Percentiles rank a stretch among this genome's conserved stretches.
Evolutionary conservation across 2,797 vertebrate genomes (phyloP).

Genomic region (Calcarius lapponicus): DNA sequence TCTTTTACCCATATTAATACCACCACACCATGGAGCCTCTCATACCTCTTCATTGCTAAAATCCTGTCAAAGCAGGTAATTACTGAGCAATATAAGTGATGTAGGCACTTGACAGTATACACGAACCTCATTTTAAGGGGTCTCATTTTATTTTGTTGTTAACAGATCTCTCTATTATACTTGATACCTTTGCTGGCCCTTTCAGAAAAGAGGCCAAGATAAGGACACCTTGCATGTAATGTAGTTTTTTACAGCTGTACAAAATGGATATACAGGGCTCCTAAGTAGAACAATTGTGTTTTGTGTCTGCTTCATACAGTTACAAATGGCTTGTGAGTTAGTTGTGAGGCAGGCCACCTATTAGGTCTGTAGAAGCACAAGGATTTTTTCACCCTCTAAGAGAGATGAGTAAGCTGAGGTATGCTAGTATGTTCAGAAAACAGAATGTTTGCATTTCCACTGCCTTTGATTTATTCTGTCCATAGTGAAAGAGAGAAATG

Average conservation of each 20-base stretch:
- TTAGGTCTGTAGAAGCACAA: neutral
- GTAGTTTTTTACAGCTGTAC: neutral
- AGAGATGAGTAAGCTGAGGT: neutral
- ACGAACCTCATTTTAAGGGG: neutral
- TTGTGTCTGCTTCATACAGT: neutral
- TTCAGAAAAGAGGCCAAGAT: neutral
- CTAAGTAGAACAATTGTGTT: neutral
- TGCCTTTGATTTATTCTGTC: neutral
- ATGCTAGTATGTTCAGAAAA: neutral
- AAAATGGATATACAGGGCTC: neutral
- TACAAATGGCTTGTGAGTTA: constrained; percentile 11
- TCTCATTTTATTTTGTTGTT: neutral
- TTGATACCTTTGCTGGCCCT: neutral
- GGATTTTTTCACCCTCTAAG: neutral
- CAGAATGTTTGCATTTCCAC: neutral
- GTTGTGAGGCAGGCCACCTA: neutral
- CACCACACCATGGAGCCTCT: neutral
- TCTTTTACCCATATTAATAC: neutral
- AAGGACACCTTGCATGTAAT: neutral
- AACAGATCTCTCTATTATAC: neutral
- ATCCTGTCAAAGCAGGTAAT: neutral
- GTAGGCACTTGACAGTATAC: neutral
- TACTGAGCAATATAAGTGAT: neutral
- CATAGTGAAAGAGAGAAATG: neutral
- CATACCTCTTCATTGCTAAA: neutral